Conservation (phyloP, 2,797 vertebrate species). For the Sciaenops ocellatus region DNA sequence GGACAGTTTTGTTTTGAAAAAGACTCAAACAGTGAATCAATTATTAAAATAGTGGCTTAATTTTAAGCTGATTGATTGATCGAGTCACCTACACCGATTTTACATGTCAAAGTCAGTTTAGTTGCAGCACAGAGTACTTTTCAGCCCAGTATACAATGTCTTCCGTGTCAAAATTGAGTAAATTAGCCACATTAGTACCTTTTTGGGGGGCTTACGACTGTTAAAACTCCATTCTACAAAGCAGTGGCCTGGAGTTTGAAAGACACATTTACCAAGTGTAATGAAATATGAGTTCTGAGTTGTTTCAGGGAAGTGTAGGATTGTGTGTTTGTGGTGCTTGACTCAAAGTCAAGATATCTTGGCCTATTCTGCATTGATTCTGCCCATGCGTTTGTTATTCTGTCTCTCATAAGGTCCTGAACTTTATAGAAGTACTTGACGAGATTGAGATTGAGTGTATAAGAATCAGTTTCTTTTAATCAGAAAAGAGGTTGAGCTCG, state of each 20-base stretch:
- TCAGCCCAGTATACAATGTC: background rate
- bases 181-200: background rate
- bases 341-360: background rate
- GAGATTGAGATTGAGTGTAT: background rate
- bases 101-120: background rate
- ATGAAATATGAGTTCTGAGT: background rate
- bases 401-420: background rate
- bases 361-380: background rate
- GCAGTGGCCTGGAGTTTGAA: background rate
- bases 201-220: background rate
- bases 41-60: background rate
- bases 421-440: background rate
- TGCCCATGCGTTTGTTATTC: background rate
- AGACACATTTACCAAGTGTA: background rate
- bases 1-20: background rate
- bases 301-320: background rate
- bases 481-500: background rate
- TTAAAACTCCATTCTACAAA: background rate
- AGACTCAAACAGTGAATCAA: background rate
- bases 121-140: background rate
- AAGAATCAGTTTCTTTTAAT: conserved; percentile 12
- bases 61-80: background rate
- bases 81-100: background rate
- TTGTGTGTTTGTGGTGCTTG: background rate
- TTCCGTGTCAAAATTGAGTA: background rate